phyloP scores from a whole-genome alignment of 2,113 vertebrate species.

The Strigops habroptila region DNA sequence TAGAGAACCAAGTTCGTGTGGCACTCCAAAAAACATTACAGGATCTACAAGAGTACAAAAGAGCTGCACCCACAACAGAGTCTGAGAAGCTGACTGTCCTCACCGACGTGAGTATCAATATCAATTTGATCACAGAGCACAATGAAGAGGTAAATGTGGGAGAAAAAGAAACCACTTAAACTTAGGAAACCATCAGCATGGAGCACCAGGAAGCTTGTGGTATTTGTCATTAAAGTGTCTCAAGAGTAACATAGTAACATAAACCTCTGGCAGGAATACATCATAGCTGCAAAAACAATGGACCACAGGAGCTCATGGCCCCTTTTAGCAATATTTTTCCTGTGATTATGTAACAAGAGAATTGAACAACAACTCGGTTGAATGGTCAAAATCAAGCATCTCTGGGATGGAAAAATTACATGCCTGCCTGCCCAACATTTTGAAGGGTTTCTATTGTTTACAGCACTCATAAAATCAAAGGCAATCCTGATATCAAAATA shows the following conservation, averaged over 20 bases:
- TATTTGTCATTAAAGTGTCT: not conserved
- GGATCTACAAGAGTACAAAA: conserved; percentile 19
- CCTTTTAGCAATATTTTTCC: not conserved
- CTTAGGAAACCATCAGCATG: accelerated
- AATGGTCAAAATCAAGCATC: not conserved
- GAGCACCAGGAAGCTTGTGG: not conserved
- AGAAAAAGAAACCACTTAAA: not conserved
- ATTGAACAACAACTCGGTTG: not conserved
- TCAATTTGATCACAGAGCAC: not conserved
- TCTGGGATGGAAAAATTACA: not conserved
- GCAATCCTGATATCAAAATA: not conserved
- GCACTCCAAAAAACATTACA: not conserved
- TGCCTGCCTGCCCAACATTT: not conserved
- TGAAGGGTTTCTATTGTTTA: not conserved
- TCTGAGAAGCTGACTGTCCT: conserved; percentile 50
- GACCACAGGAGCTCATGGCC: not conserved
- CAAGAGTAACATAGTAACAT: not conserved
- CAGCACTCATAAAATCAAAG: not conserved
- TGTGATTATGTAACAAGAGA: not conserved
- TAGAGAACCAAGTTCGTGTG: conserved; percentile 59
- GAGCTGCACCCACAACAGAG: not conserved
- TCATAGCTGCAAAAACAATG: not conserved
- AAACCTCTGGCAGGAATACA: not conserved
- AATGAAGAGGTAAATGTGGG: not conserved
- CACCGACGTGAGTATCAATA: conserved; percentile 52